Percentiles rank a stretch among this genome's conserved stretches.
phyloP scores from a whole-genome alignment of 2,113 vertebrate species.

The Trematomus loennbergii region DNA sequence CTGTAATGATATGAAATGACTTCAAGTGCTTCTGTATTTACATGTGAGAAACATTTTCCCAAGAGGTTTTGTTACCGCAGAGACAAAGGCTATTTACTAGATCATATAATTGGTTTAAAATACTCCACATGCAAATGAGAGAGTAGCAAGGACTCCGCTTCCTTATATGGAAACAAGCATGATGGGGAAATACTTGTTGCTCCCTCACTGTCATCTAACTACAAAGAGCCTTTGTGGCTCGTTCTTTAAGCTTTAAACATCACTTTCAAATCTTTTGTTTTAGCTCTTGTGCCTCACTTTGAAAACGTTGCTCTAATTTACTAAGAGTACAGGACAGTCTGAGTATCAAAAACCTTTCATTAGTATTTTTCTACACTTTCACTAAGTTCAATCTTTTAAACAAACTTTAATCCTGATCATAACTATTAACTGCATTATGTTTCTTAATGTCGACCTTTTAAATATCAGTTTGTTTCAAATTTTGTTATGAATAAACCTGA shows the following conservation, averaged over 20 bases:
- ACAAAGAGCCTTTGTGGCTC: slow-evolving; percentile 21
- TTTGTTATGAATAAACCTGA: too few relatives aligned
- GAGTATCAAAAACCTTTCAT: too few relatives aligned
- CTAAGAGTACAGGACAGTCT: too few relatives aligned
- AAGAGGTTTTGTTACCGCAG: slow-evolving; percentile 31
- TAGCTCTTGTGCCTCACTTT: too few relatives aligned
- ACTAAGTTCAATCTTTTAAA: too few relatives aligned
- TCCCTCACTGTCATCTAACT: slow-evolving; percentile 29
- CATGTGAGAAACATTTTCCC: slow-evolving; percentile 39
- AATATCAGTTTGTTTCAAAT: too few relatives aligned
- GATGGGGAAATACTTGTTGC: slow-evolving; percentile 22
- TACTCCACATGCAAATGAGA: slow-evolving; percentile 51
- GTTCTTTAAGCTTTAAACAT: slow-evolving; percentile 1
- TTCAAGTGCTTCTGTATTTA: not conserved
- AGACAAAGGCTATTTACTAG: slow-evolving; percentile 17
- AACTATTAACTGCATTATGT: too few relatives aligned
- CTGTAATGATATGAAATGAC: not conserved
- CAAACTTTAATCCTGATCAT: too few relatives aligned
- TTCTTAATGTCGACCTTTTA: too few relatives aligned
- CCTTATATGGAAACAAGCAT: slow-evolving; percentile 19
- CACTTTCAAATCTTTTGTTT: slow-evolving; percentile 2
- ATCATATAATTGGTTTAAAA: slow-evolving; percentile 32
- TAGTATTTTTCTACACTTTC: too few relatives aligned
- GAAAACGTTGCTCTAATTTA: too few relatives aligned
- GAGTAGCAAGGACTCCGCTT: slow-evolving; percentile 20